These are phyloP conservation scores for Caenorhabditis auriculariae DNA, from an alignment of 2,888 invertebrate genomes.

Conservation along the genomic window DNA sequence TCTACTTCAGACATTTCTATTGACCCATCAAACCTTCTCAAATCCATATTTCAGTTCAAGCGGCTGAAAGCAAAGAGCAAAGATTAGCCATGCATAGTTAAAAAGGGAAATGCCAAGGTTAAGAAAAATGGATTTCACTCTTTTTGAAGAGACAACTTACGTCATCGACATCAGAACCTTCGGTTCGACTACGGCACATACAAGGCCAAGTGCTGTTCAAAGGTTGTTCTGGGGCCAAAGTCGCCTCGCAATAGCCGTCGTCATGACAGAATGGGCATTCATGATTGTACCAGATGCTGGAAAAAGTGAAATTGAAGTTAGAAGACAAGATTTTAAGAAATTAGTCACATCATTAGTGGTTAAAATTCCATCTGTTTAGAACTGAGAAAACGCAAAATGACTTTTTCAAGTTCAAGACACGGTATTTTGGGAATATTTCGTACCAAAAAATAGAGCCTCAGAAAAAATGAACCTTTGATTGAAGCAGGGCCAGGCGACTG, in stretches of 20 bases:
- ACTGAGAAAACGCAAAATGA: too few relatives aligned
- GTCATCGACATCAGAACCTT: constrained; percentile 18
- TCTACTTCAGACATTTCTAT: too few relatives aligned
- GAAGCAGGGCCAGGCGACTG: constrained; percentile 51
- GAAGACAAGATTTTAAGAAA: too few relatives aligned
- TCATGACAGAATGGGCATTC: constrained; percentile 41
- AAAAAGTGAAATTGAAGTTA: too few relatives aligned
- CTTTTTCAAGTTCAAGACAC: too few relatives aligned
- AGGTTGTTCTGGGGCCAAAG: constrained; percentile 12
- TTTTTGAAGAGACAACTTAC: constrained; percentile 27
- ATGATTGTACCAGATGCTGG: constrained; percentile 50
- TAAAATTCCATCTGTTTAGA: too few relatives aligned
- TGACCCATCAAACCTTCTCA: constrained; percentile 30
- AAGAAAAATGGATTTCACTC: too few relatives aligned
- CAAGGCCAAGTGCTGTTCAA: constrained; percentile 32
- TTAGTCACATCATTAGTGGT: too few relatives aligned
- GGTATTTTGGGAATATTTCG: too few relatives aligned
- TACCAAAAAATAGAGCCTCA: too few relatives aligned
- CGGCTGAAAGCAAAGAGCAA: constrained; percentile 25
- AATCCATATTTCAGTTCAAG: constrained; percentile 36
- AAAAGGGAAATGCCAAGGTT: neutral
- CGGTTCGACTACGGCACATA: constrained; percentile 42
- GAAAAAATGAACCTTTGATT: constrained; percentile 30
- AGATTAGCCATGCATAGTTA: neutral
- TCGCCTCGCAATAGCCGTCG: constrained; percentile 44